Percentiles rank a stretch among this genome's conserved stretches.
phyloP scores from a whole-genome alignment of 2,113 vertebrate species.

The Hucho hucho region DNA sequence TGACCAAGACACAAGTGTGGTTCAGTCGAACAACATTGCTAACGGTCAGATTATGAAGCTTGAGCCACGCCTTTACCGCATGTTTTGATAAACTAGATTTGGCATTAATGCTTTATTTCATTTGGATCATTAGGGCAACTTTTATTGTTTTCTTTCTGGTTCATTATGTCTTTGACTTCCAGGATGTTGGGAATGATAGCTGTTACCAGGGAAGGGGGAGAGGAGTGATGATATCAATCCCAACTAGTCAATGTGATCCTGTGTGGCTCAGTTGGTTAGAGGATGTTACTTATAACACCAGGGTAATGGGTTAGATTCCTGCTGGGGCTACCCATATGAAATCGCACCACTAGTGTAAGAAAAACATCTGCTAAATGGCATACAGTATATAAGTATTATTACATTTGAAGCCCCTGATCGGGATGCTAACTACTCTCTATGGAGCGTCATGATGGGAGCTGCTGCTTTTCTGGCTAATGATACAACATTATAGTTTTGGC shows the following conservation, averaged over 20 bases:
- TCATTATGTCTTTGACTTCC: constrained; percentile 32
- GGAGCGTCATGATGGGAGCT: constrained; percentile 9
- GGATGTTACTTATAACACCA: constrained; percentile 7
- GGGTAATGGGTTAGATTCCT: not conserved
- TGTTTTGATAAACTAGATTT: too few relatives aligned
- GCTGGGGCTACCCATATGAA: too few relatives aligned
- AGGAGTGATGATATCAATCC: constrained; percentile 5
- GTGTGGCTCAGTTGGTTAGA: too few relatives aligned
- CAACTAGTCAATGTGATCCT: not conserved
- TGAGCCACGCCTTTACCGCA: not conserved
- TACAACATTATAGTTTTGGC: constrained; percentile 58
- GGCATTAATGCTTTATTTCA: too few relatives aligned
- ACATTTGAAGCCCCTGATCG: constrained; percentile 13
- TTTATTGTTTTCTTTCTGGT: constrained; percentile 29
- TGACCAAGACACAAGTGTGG: too few relatives aligned
- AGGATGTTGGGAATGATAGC: constrained; percentile 41
- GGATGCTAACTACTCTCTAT: constrained; percentile 31
- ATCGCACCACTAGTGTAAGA: too few relatives aligned
- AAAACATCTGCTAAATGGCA: constrained; percentile 41
- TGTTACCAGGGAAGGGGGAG: constrained; percentile 31
- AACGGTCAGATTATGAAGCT: too few relatives aligned
- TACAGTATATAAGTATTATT: not conserved
- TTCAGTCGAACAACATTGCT: too few relatives aligned
- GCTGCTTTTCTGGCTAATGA: constrained; percentile 57
- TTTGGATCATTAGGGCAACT: not conserved